Evolutionary conservation across 92 coral and sea anemone species (phyloP).

Genomic region (Porites divaricata): DNA sequence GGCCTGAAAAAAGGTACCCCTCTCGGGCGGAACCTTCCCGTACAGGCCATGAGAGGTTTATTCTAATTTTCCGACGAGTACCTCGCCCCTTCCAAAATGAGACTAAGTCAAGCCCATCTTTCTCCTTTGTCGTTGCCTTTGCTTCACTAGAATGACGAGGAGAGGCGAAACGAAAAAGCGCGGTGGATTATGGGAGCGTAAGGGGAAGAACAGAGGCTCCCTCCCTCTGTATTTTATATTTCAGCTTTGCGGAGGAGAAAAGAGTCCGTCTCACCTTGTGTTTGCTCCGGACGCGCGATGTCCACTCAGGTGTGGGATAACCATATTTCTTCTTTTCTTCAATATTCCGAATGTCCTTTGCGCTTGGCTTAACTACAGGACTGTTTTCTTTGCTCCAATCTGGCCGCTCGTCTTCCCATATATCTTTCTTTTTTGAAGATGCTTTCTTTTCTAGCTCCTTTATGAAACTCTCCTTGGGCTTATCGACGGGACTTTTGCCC

Average conservation of each 20-base stretch:
- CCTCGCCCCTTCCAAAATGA: no score
- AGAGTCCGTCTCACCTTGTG: conserved; percentile 4
- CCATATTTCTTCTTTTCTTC: conserved; percentile 23
- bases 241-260: background rate
- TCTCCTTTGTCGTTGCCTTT: no score
- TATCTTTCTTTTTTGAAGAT: background rate
- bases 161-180: no score
- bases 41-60: no score
- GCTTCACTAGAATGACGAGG: no score
- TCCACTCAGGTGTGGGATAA: conserved; percentile 5
- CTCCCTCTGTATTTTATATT: no score
- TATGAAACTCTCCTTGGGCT: conserved; percentile 4
- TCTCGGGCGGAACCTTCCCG: no score
- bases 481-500: conserved; percentile 20
- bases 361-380: conserved; percentile 2
- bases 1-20: no score
- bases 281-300: conserved; percentile 22
- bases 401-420: conserved; percentile 30
- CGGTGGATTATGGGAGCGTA: no score
- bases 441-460: background rate
- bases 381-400: conserved; percentile 27
- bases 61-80: no score
- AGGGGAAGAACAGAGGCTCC: no score
- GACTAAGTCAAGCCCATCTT: no score
- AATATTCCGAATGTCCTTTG: background rate